phyloP scores from a whole-genome alignment of 2,113 vertebrate species.

The Cyanoramphus novaezelandiae region DNA sequence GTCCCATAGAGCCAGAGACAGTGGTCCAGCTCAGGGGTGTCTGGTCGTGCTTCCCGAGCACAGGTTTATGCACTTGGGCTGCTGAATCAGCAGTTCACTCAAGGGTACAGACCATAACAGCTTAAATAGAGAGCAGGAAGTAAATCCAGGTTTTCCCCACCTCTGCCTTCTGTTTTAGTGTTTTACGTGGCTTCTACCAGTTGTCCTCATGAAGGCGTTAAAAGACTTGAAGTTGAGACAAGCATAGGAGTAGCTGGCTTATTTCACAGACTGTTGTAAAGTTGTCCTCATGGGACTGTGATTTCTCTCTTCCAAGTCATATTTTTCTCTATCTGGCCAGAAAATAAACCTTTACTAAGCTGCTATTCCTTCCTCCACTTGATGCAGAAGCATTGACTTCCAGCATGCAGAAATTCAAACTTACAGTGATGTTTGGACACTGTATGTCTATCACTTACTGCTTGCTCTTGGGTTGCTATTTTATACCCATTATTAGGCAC shows the following conservation, averaged over 20 bases:
- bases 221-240: neutral
- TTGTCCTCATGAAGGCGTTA: neutral
- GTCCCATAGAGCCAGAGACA: neutral
- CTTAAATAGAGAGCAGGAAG: neutral
- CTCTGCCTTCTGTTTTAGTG: neutral
- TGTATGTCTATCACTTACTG: neutral
- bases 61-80: neutral
- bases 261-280: neutral
- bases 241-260: neutral
- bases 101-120: neutral
- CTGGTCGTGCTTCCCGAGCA: neutral
- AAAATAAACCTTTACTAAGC: neutral
- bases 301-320: neutral
- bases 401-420: neutral
- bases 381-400: neutral
- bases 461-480: neutral
- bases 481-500: neutral
- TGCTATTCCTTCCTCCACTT: neutral
- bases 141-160: neutral
- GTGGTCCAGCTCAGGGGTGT: neutral
- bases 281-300: neutral
- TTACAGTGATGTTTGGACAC: neutral
- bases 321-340: neutral
- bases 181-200: neutral
- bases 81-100: neutral